phyloP scores from a whole-genome alignment of 1,140 invertebrate species.

The Diploscapter pachys region DNA sequence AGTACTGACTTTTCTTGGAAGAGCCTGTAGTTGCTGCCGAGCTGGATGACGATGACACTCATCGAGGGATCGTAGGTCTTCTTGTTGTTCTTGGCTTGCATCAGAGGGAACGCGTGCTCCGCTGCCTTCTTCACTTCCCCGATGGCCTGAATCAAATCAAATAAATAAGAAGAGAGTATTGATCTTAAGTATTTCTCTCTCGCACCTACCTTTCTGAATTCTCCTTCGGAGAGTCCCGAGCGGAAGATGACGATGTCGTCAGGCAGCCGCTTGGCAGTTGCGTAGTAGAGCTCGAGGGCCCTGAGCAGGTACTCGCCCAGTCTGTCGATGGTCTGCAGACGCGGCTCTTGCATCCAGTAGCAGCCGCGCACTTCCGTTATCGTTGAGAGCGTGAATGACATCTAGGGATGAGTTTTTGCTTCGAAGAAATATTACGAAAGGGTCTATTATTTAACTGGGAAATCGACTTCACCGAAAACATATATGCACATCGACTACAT shows the following conservation, averaged over 20 bases:
- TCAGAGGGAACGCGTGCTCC: not conserved
- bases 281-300: conserved; percentile 7
- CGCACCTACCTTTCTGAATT: conserved; percentile 69
- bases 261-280: conserved; percentile 59
- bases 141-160: conserved; percentile 12
- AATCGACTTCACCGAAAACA: too few species aligned
- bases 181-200: too few species aligned
- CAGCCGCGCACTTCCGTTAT: not conserved
- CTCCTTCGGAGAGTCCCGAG: conserved; percentile 82
- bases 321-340: not conserved
- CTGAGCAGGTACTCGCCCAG: not conserved
- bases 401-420: not conserved
- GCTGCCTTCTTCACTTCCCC: conserved; percentile 22
- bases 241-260: conserved; percentile 72
- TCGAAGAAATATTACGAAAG: too few species aligned
- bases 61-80: conserved; percentile 6
- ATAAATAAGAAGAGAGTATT: not conserved
- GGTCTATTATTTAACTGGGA: too few species aligned
- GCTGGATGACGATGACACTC: conserved; percentile 16
- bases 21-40: conserved; percentile 11
- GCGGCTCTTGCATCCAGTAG: conserved; percentile 12
- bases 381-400: not conserved
- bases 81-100: not conserved
- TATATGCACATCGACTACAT: too few species aligned
- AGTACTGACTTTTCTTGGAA: conserved; percentile 6